Evolutionary conservation across 2,888 invertebrate genomes (phyloP).

Genomic region (Geophilus truncorum): DNA sequence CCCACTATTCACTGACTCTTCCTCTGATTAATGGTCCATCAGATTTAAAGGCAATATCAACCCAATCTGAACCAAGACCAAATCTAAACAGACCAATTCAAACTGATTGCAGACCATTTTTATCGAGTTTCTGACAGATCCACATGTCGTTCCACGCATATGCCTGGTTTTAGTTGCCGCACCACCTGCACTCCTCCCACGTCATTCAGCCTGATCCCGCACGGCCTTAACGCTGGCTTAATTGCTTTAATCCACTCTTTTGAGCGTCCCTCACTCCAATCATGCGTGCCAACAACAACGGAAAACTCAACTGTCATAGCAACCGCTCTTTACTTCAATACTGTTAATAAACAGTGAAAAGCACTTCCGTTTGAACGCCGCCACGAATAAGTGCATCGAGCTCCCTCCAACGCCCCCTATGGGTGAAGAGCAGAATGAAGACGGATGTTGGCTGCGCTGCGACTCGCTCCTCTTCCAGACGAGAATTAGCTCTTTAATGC

Average conservation of each 20-base stretch:
- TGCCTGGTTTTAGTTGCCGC: too few species aligned
- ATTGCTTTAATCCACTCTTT: constrained; percentile 3
- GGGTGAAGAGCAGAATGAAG: neutral
- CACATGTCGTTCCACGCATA: too few species aligned
- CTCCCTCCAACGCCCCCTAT: too few species aligned
- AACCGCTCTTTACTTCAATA: neutral
- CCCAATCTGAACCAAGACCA: too few species aligned
- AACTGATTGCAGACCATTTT: too few species aligned
- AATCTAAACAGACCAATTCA: too few species aligned
- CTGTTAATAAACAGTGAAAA: neutral
- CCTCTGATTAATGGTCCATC: too few species aligned
- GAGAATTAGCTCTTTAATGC: neutral
- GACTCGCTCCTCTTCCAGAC: neutral
- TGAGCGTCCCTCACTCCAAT: neutral
- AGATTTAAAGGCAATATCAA: too few species aligned
- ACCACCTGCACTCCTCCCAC: neutral
- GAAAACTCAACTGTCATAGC: neutral
- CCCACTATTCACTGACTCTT: too few species aligned
- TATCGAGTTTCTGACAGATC: too few species aligned
- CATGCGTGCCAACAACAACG: neutral
- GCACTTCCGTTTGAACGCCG: neutral
- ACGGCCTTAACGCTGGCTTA: neutral
- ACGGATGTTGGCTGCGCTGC: neutral
- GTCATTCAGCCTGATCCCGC: neutral
- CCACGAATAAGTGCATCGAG: neutral